Conservation (phyloP, 2,888 invertebrate species). For the Trisateles emortualis region DNA sequence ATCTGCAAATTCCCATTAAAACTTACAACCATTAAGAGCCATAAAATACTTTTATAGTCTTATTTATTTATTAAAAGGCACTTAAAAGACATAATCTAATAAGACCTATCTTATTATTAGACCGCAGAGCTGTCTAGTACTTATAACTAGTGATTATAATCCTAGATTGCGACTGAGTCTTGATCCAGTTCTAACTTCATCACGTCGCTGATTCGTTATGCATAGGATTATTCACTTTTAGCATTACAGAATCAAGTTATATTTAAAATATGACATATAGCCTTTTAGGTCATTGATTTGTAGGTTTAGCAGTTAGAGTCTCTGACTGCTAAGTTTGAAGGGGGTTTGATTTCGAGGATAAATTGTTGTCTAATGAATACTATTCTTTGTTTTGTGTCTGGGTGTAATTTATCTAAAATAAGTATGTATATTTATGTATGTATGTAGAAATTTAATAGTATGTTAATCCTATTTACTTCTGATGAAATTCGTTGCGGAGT, state of each 20-base stretch:
- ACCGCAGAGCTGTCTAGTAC: background rate
- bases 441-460: no score
- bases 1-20: background rate
- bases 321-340: no score
- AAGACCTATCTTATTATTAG: background rate
- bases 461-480: no score
- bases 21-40: background rate
- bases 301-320: no score
- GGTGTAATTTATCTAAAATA: no score
- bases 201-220: slow-evolving; percentile 30
- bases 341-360: no score
- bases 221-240: slow-evolving; percentile 29
- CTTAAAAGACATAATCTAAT: background rate
- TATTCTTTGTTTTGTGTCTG: no score
- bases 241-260: slow-evolving; percentile 8
- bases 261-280: no score
- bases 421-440: no score
- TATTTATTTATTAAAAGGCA: background rate
- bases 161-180: slow-evolving; percentile 48
- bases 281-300: no score
- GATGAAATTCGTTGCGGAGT: no score
- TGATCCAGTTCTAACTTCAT: slow-evolving; percentile 49
- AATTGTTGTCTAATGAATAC: no score
- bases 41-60: background rate
- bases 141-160: slow-evolving; percentile 50